These are phyloP conservation scores for Melanotaenia parkinsoni DNA, from an alignment of 2,797 vertebrate species.

Conservation along the genomic window DNA sequence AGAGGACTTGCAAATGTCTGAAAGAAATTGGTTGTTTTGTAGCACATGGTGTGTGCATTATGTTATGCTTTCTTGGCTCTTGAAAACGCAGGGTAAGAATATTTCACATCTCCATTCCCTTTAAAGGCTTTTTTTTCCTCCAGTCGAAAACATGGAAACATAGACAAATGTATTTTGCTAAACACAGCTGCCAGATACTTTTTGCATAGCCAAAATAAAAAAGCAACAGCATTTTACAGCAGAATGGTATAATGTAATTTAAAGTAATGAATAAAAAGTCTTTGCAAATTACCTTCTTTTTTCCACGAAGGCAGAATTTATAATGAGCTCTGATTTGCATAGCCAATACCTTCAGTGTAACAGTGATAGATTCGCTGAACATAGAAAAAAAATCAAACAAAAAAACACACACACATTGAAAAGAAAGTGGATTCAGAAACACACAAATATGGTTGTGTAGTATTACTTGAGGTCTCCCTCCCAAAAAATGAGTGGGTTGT, in stretches of 20 bases:
- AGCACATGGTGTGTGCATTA: constrained; percentile 49
- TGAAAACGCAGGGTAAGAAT: constrained; percentile 18
- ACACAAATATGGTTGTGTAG: constrained; percentile 60
- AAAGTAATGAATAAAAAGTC: constrained; percentile 72
- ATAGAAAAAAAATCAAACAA: constrained; percentile 41
- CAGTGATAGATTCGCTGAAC: constrained; percentile 62
- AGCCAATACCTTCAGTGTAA: constrained; percentile 52
- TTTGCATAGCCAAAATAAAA: constrained; percentile 26
- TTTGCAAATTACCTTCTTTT: constrained; percentile 57
- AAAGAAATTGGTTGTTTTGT: constrained; percentile 64
- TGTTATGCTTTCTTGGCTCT: constrained; percentile 28
- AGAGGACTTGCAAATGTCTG: constrained; percentile 57
- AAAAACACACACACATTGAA: constrained; percentile 43
- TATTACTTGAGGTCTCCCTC: constrained; percentile 65
- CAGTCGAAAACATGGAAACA: constrained; percentile 18
- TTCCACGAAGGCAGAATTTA: constrained; percentile 45
- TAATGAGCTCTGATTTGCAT: constrained; percentile 67
- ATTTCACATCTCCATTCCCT: constrained; percentile 33
- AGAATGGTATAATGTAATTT: constrained; percentile 55
- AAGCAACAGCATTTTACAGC: constrained; percentile 47
- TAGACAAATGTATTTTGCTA: constrained; percentile 20
- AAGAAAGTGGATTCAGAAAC: constrained; percentile 58
- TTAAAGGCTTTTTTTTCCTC: constrained; percentile 26
- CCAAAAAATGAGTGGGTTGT: constrained; percentile 70
- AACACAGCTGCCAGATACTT: constrained; percentile 22